Percentiles rank a stretch among this genome's conserved stretches.
Conservation (phyloP, 2,888 invertebrate genomes). For the Zonitis immaculata region DNA sequence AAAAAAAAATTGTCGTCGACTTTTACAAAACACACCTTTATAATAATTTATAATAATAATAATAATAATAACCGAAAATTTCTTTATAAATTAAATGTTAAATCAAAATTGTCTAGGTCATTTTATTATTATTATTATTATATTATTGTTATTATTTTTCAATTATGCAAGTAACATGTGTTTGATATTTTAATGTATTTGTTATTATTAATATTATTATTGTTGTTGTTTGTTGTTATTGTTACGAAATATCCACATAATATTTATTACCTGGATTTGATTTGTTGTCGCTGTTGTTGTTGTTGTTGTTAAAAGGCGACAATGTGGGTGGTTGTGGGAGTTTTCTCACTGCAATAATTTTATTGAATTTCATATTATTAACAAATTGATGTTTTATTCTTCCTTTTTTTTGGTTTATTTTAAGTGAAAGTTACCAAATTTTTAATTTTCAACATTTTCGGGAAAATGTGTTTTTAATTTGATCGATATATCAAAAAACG, state of each 20-base stretch:
- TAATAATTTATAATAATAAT: neutral
- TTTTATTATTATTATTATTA: neutral
- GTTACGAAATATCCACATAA: neutral
- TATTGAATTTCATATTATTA: neutral
- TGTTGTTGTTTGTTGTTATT: neutral
- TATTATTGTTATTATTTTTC: neutral
- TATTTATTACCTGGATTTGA: neutral
- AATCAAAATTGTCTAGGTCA: neutral
- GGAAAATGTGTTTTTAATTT: neutral
- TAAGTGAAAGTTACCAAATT: no score
- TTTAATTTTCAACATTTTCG: no score
- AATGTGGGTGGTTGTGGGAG: neutral
- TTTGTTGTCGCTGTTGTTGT: no score
- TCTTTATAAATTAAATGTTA: no score
- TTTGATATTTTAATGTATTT: neutral
- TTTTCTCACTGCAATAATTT: neutral
- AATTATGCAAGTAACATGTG: neutral
- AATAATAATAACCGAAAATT: neutral
- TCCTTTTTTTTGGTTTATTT: no score
- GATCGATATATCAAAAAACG: neutral
- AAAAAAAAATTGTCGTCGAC: neutral
- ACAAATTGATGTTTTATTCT: neutral
- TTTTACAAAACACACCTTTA: neutral
- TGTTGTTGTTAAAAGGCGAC: no score
- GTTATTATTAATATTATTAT: no score